Evolutionary conservation across 2,113 vertebrate genomes (phyloP).

Genomic region (Strigops habroptila): DNA sequence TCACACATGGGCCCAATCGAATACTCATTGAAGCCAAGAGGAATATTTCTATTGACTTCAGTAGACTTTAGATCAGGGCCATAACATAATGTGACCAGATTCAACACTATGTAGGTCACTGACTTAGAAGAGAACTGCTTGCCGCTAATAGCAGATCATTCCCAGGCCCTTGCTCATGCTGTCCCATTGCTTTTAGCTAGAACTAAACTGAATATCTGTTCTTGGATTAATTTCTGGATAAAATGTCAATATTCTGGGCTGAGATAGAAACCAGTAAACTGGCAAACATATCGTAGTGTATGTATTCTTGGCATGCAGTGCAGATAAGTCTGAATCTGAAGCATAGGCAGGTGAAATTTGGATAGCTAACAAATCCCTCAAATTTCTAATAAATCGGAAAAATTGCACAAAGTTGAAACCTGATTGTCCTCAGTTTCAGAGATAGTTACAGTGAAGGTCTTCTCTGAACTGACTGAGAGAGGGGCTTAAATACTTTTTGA

Average conservation of each 20-base stretch:
- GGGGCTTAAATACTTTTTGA: neutral
- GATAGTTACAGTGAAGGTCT: neutral
- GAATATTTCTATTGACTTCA: constrained; percentile 58
- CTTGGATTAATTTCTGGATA: neutral
- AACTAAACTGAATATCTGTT: neutral
- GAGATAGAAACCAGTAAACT: neutral
- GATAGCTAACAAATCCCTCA: neutral
- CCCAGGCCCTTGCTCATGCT: neutral
- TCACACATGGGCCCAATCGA: neutral
- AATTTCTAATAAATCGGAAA: neutral
- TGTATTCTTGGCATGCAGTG: neutral
- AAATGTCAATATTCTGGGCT: neutral
- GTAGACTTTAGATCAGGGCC: constrained; percentile 36
- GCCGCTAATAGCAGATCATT: neutral
- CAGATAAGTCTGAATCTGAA: neutral
- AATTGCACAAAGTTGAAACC: neutral
- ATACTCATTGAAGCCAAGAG: constrained; percentile 30
- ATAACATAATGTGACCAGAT: constrained; percentile 19
- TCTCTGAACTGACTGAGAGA: neutral
- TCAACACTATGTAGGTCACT: neutral
- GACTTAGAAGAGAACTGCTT: neutral
- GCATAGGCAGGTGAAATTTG: neutral
- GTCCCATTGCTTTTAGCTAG: neutral
- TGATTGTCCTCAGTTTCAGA: neutral
- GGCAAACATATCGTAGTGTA: fast-evolving